These are phyloP conservation scores for Cheilosia impressa DNA, from an alignment of 2,888 invertebrate species.

Conservation along the genomic window DNA sequence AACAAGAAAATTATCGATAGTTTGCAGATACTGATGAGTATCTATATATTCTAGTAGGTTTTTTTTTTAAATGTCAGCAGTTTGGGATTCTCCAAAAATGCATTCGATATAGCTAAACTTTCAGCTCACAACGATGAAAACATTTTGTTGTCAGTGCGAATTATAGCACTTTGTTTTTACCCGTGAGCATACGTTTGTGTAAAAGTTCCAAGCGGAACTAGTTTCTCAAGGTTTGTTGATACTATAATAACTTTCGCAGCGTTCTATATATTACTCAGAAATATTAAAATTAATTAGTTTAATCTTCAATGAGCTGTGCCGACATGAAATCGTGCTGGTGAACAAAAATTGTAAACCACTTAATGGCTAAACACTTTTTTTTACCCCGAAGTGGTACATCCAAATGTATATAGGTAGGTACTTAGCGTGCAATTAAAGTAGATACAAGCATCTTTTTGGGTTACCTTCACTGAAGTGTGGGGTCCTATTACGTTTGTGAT, in stretches of 20 bases:
- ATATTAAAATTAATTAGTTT: neutral
- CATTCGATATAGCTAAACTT: neutral
- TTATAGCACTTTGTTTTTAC: constrained; percentile 1
- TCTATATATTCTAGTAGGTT: too few relatives aligned
- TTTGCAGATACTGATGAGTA: too few relatives aligned
- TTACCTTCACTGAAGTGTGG: too few relatives aligned
- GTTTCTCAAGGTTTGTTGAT: constrained; percentile 15
- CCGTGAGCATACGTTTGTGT: neutral
- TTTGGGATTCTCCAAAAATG: neutral
- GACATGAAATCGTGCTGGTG: neutral
- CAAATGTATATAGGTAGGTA: too few relatives aligned
- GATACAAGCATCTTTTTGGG: too few relatives aligned
- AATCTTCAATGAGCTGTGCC: neutral
- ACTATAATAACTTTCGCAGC: neutral
- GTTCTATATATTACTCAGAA: neutral
- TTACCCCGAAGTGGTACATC: too few relatives aligned
- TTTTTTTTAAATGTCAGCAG: too few relatives aligned
- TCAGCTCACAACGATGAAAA: neutral
- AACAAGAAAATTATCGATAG: too few relatives aligned
- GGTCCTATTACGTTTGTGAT: too few relatives aligned
- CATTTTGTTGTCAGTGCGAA: constrained; percentile 12
- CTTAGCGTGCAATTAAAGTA: too few relatives aligned
- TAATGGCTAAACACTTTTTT: too few relatives aligned
- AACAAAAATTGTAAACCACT: too few relatives aligned
- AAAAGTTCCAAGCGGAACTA: constrained; percentile 4